These are phyloP conservation scores for Nasonia oneida DNA, from an alignment of 2,888 invertebrate genomes.

Conservation along the genomic window DNA sequence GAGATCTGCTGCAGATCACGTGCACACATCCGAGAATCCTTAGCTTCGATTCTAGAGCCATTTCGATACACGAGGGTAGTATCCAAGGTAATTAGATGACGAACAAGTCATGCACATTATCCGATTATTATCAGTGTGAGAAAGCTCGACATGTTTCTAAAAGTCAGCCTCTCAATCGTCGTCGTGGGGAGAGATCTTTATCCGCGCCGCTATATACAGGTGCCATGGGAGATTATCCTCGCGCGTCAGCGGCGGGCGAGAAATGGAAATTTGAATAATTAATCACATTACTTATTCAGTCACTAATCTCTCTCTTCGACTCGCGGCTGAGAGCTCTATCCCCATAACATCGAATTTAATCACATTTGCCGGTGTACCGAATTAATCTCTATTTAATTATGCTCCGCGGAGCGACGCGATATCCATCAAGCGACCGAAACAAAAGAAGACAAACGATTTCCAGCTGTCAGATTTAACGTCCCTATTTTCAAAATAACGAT, in stretches of 20 bases:
- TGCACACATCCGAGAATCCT: background rate
- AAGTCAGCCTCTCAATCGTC: conserved; percentile 1
- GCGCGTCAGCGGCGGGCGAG: background rate
- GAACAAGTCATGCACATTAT: background rate
- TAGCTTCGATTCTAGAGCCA: no score
- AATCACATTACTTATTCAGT: conserved; percentile 25
- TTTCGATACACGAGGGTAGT: no score
- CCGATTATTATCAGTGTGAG: background rate
- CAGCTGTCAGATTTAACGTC: conserved; percentile 48
- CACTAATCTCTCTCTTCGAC: background rate
- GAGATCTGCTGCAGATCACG: background rate
- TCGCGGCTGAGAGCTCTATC: background rate
- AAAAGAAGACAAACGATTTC: conserved; percentile 58
- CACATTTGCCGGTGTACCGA: conserved; percentile 31
- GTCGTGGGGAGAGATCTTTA: background rate
- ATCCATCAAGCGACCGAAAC: conserved; percentile 52
- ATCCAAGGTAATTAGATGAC: background rate
- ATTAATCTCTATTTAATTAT: conserved; percentile 60
- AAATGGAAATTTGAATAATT: conserved; percentile 14
- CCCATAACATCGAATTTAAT: conserved; percentile 3
- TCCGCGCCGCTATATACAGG: background rate
- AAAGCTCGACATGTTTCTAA: background rate
- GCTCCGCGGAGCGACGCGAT: conserved; percentile 27
- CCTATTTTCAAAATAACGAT: conserved; percentile 37
- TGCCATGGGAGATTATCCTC: background rate